Percentiles rank a stretch among this genome's conserved stretches.
Evolutionary conservation across 2,888 invertebrate genomes (phyloP).

Genomic region (Drosophila histrio): DNA sequence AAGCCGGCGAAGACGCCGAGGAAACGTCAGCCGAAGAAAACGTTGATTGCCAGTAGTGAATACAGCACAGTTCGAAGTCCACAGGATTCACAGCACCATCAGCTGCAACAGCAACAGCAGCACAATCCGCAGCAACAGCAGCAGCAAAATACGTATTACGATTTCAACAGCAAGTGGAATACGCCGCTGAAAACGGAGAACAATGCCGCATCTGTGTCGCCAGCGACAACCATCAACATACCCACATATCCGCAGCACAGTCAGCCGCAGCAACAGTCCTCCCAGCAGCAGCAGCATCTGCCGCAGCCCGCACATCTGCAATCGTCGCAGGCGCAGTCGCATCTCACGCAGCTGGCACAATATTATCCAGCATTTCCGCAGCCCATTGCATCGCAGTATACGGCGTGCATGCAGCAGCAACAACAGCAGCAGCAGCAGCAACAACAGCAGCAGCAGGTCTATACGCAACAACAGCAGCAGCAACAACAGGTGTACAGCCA

Average conservation of each 20-base stretch:
- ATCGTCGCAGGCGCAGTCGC: constrained; percentile 90
- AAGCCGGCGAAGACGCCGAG: constrained; percentile 82
- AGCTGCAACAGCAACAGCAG: constrained; percentile 77
- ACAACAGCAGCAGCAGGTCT: constrained; percentile 71
- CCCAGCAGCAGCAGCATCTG: constrained; percentile 85
- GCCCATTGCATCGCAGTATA: constrained; percentile 83
- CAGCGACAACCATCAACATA: constrained; percentile 81
- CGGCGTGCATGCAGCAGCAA: constrained; percentile 83
- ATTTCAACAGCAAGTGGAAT: constrained; percentile 93
- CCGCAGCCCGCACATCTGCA: constrained; percentile 90
- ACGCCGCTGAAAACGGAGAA: constrained; percentile 85
- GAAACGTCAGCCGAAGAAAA: constrained; percentile 83
- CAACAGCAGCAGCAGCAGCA: constrained; percentile 69
- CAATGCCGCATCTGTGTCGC: constrained; percentile 80
- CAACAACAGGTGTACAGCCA: constrained; percentile 72
- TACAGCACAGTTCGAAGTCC: constrained; percentile 79
- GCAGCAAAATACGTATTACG: constrained; percentile 87
- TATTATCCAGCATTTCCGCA: constrained; percentile 83
- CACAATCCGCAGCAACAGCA: constrained; percentile 84
- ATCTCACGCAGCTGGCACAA: constrained; percentile 86
- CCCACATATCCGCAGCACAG: constrained; percentile 84
- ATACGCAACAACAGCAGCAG: constrained; percentile 64
- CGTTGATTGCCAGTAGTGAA: constrained; percentile 79
- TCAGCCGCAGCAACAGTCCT: constrained; percentile 67
- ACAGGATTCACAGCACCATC: constrained; percentile 76